Base-by-base conservation (phyloP, 1,140 invertebrate genomes). In the Orius insidiosus region DNA sequence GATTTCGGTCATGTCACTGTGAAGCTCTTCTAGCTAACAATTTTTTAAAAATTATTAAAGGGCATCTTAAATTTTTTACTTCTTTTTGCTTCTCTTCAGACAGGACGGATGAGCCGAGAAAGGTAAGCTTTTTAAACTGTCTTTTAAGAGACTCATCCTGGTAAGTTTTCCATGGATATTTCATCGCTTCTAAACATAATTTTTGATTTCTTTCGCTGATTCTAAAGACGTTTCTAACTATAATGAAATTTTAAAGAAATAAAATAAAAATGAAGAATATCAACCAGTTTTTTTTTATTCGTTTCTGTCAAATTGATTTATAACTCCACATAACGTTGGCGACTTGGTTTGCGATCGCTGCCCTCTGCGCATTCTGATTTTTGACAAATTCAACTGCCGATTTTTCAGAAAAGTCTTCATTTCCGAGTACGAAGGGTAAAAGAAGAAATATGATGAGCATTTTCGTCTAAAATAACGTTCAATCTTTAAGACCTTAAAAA, bases 271-370 rank as follows among this genome's bases (percentile, higher is more conserved):
- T 52, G 49, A 53, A 57, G 16, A 65, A 63, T 42, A 56, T 38
- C 14, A 51, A 68, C 56, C 58, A 74, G 71, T 34, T 61, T 65
- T 30, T 68, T 67, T 7, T 78, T 68, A 58, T 81, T 83, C 33
- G 69, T 68, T 45, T 75, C 70, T 1, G 78, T 85, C 10, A 86
- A 68, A 56, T 86, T 0, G 79, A 78, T 1, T 70, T 71, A 53
- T 82, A 85, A 5, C 65, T 67, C 80, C 80, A 85, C 30, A 72
- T 62, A 0, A 70, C 72, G 1, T 68, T 53, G 1, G 64, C 65
- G 0, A 65, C 61, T 8, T 64, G 61, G 55, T 77, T 74, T 46
- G 64, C 67, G 58, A 72, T 70, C 43, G 63, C 50, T 1, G 68
- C 69, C n/a, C 64, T 55, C 47, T 68, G 66, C 14, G 62, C 63